phyloP scores from a whole-genome alignment of 2,113 vertebrate species.

The Pontoporia blainvillei region DNA sequence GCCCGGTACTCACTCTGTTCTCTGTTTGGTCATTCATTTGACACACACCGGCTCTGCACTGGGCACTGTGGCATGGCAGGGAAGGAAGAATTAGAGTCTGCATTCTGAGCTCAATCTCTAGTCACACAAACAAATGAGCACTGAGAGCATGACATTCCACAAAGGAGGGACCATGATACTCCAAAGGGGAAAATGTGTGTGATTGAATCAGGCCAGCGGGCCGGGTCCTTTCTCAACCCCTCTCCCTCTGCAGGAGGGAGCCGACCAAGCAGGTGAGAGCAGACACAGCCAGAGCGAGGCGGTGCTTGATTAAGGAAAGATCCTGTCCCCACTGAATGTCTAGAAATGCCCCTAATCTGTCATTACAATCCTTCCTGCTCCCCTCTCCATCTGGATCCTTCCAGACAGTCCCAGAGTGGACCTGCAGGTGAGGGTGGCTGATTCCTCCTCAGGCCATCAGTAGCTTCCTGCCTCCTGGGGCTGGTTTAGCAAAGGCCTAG shows the following conservation, averaged over 20 bases:
- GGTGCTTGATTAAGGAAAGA: not conserved
- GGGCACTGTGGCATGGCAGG: not conserved
- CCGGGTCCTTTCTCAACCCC: fast-evolving
- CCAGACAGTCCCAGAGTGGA: not conserved
- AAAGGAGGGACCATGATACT: fast-evolving
- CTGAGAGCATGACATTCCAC: not conserved
- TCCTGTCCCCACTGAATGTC: not conserved
- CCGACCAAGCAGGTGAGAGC: not conserved
- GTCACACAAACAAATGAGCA: not conserved
- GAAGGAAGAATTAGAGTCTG: not conserved
- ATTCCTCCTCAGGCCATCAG: too few relatives aligned
- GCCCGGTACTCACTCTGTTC: not conserved
- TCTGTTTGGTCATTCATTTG: not conserved
- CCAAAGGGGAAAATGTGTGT: not conserved
- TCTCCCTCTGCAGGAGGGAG: not conserved
- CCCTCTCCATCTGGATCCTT: not conserved
- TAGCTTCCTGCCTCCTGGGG: not conserved
- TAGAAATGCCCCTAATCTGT: not conserved
- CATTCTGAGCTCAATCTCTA: not conserved
- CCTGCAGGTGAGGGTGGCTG: not conserved
- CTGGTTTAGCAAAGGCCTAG: not conserved
- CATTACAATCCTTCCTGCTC: not conserved
- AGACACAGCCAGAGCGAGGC: not conserved
- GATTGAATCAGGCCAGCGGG: not conserved
- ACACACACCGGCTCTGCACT: not conserved